phyloP scores from a whole-genome alignment of 2,797 vertebrate genomes.

The Selene dorsalis region DNA sequence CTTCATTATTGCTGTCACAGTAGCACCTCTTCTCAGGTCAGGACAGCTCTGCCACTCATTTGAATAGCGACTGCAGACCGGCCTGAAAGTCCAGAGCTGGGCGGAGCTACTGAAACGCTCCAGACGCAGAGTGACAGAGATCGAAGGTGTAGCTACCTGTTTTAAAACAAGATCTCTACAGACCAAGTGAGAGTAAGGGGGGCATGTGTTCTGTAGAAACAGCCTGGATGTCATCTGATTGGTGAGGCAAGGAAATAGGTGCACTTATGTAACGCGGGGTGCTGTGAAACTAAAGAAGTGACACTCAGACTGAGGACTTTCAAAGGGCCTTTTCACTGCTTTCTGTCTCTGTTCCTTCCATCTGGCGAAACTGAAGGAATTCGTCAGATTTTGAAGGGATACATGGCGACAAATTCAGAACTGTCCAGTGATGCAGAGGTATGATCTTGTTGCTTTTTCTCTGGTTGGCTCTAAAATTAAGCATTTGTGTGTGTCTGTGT shows the following conservation, averaged over 20 bases:
- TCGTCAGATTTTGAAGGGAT: constrained; percentile 28
- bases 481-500: constrained; percentile 19
- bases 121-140: constrained; percentile 41
- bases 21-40: constrained; percentile 41
- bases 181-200: background rate
- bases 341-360: constrained; percentile 39
- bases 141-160: constrained; percentile 68
- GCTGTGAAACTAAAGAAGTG: constrained; percentile 57
- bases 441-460: constrained; percentile 54
- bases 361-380: constrained; percentile 35
- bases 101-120: constrained; percentile 52
- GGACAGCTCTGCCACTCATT: constrained; percentile 41
- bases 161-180: constrained; percentile 27
- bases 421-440: constrained; percentile 70
- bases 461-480: constrained; percentile 32
- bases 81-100: constrained; percentile 36
- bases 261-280: constrained; percentile 52
- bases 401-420: constrained; percentile 70
- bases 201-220: constrained; percentile 19
- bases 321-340: constrained; percentile 34
- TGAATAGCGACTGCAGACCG: constrained; percentile 60
- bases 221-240: constrained; percentile 45
- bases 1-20: too few relatives aligned
- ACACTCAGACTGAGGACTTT: constrained; percentile 43
- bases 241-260: constrained; percentile 43